Evolutionary conservation across 2,888 invertebrate species (phyloP), one percentile per base, ranked within the genome.

Genomic region (Sphaerophoria taeniata): DNA sequence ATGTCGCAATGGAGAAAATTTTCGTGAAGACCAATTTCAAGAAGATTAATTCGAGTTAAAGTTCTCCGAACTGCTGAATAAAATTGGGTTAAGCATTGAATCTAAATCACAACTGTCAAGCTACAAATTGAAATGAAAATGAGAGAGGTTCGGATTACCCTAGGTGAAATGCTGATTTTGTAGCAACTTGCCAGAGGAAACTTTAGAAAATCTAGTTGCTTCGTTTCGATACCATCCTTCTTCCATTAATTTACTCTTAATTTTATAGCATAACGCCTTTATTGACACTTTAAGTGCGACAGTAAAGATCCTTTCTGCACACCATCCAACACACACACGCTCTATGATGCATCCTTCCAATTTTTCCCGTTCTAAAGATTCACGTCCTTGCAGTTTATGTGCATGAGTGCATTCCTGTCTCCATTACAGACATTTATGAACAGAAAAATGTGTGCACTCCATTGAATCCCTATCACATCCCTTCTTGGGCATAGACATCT

Each of bases 371-470:
- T 49, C 16, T 34, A 36, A 16, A 34, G 39, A 45, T 70, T 31
- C 74, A 80, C 80, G 74, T 74, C 70, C 49, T 36, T n/a, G 11
- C 16, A 61, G 16, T 43, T 74, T 31, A 24, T 69, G 55, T 55
- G 61, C 74, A 80, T 70, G 80, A 69, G 34, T 63, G 69, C 47
- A 70, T 70, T 61, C 55, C 55, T 63, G 33, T 31, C 74, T 43
- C 16, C 14, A 69, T n/a, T n/a, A 9, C 4, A 53, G 45, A 55
- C 69, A 39, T 61, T 49, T 45, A 47, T 73, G 47, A 61, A 51
- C 4, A 53, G n/a, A n/a, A n/a, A n/a, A n/a, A 70, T 70, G 43
- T 74, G 43, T 55, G n/a, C 67, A 61, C 79, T 73, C 79, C 47
- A 79, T 79, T 73, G 67, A 73, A 36, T 80, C 51, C 60, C 53